These are phyloP conservation scores for Anguilla rostrata DNA, from an alignment of 2,113 vertebrate species.

Conservation along the genomic window DNA sequence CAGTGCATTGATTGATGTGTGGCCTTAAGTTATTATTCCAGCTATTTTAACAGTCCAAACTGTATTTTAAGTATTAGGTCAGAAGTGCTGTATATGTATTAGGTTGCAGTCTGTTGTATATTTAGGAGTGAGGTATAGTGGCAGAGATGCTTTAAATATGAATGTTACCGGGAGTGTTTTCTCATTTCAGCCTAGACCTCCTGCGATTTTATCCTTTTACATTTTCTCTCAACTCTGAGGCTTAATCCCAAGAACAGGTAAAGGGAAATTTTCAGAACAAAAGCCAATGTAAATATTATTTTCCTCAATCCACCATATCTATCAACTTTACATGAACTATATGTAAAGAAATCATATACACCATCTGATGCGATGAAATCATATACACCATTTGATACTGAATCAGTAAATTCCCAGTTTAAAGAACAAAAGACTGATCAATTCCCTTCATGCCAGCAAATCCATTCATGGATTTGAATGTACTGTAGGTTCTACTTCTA, in stretches of 20 bases:
- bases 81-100: constrained; percentile 19
- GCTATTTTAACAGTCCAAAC: constrained; percentile 20
- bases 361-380: background rate
- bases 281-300: too few species aligned
- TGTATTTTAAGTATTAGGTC: constrained; percentile 19
- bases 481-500: too few species aligned
- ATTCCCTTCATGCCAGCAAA: too few species aligned
- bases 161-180: constrained; percentile 42
- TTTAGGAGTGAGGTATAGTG: constrained; percentile 5
- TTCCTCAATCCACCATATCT: too few species aligned
- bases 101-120: constrained; percentile 22
- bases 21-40: background rate
- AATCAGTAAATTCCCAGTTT: too few species aligned
- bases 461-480: too few species aligned
- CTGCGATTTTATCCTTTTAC: constrained; percentile 48
- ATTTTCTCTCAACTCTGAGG: background rate
- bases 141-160: constrained; percentile 15
- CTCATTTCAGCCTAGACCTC: constrained; percentile 36
- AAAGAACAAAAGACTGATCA: too few species aligned
- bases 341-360: background rate
- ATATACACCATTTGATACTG: background rate
- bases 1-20: constrained; percentile 7
- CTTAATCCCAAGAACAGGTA: background rate
- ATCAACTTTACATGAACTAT: too few species aligned
- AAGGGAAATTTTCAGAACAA: too few species aligned